phyloP scores from a whole-genome alignment of 1,140 invertebrate species.

The Drosophila paulistorum region DNA sequence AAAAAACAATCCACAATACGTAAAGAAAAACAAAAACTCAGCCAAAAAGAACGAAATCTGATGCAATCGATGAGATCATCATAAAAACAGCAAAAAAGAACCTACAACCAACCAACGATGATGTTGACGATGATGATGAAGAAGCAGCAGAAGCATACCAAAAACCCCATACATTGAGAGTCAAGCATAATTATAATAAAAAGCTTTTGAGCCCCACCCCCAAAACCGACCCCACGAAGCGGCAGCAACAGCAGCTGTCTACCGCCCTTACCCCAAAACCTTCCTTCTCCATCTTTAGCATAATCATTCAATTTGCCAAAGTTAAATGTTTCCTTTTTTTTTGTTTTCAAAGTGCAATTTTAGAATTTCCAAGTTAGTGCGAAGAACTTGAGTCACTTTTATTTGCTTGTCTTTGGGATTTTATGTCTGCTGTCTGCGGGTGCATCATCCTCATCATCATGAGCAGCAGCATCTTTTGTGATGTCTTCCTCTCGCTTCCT shows the following conservation, averaged over 20 bases:
- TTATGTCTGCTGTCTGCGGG: constrained; percentile 10
- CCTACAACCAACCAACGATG: constrained; percentile 29
- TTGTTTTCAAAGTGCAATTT: constrained; percentile 13
- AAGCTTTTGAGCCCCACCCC: constrained; percentile 39
- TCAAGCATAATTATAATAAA: constrained; percentile 5
- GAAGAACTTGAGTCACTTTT: constrained; percentile 20
- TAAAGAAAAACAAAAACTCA: constrained; percentile 55
- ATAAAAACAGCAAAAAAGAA: constrained; percentile 27
- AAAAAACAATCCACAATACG: constrained; percentile 1
- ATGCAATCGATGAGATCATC: constrained; percentile 81
- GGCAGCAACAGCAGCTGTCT: neutral
- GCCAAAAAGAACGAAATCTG: constrained; percentile 76
- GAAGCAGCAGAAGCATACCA: neutral
- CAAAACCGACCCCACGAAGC: neutral
- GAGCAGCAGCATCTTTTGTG: constrained; percentile 6
- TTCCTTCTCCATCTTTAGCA: neutral
- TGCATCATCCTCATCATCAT: constrained; percentile 11
- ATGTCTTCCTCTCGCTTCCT: constrained; percentile 28
- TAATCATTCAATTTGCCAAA: constrained; percentile 22
- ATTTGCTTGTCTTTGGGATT: constrained; percentile 18
- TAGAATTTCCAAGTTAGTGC: constrained; percentile 16
- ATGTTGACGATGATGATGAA: neutral
- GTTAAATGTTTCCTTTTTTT: neutral
- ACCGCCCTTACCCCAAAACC: neutral
- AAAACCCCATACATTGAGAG: constrained; percentile 12